Percentiles rank a stretch among this genome's conserved stretches.
phyloP scores from a whole-genome alignment of 2,797 vertebrate species.

The Champsocephalus esox region DNA sequence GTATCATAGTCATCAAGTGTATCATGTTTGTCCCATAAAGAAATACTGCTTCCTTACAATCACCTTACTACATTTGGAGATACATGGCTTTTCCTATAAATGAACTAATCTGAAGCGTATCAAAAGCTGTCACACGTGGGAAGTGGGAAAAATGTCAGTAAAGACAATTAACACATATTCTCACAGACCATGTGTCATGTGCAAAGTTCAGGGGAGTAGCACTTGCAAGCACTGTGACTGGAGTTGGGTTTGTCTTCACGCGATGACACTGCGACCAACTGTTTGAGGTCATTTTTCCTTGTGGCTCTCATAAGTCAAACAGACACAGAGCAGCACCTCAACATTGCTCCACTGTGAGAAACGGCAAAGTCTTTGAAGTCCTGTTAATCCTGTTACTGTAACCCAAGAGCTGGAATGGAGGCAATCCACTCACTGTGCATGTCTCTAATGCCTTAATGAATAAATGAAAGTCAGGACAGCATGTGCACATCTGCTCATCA shows the following conservation, averaged over 20 bases:
- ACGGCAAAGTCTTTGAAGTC: conserved; percentile 54
- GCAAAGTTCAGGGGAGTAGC: conserved; percentile 7
- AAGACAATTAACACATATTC: conserved; percentile 5
- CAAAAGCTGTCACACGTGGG: no score
- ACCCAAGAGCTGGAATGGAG: conserved; percentile 42
- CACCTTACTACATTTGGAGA: no score
- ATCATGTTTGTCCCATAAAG: no score
- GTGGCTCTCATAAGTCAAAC: conserved; percentile 36
- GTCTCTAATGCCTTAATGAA: conserved; percentile 26
- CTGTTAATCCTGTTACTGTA: conserved; percentile 39
- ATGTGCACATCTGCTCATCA: conserved; percentile 27
- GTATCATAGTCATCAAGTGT: no score
- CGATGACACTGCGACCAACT: conserved; percentile 8
- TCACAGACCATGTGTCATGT: conserved; percentile 18
- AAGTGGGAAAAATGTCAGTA: no score
- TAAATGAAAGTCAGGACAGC: not conserved
- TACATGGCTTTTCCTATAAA: no score
- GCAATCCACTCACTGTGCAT: conserved; percentile 22
- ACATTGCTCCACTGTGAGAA: conserved; percentile 25
- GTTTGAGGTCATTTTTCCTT: conserved; percentile 33
- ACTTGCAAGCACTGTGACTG: not conserved
- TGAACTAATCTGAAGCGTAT: no score
- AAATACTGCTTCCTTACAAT: no score
- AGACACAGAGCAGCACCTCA: conserved; percentile 13
- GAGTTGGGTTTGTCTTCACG: conserved; percentile 22